phyloP scores from a whole-genome alignment of 1,140 invertebrate genomes.

The Drosophila punjabiensis region DNA sequence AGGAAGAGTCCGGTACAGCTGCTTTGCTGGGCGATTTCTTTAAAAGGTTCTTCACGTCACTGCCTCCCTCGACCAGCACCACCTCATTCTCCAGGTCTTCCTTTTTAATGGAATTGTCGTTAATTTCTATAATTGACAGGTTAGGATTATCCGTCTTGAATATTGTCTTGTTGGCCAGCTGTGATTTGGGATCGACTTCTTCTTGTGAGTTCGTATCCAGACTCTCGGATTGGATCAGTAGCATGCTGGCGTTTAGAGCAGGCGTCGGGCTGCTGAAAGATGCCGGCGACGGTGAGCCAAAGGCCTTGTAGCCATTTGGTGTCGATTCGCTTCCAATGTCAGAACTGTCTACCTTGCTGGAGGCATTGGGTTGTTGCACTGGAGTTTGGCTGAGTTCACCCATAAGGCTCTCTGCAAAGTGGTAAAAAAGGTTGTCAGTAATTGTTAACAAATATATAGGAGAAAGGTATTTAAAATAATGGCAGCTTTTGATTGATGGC shows the following conservation, averaged over 20 bases:
- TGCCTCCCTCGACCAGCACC: constrained; percentile 72
- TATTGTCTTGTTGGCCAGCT: constrained; percentile 85
- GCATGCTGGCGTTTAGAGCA: constrained; percentile 71
- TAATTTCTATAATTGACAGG: constrained; percentile 85
- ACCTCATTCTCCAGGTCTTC: constrained; percentile 76
- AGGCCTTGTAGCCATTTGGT: constrained; percentile 14
- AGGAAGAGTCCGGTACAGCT: neutral
- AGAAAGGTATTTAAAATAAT: neutral
- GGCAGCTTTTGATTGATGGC: neutral
- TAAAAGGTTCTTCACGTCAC: constrained; percentile 61
- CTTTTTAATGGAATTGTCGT: constrained; percentile 80
- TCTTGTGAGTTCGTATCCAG: constrained; percentile 82
- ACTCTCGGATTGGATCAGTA: constrained; percentile 77
- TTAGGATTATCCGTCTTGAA: constrained; percentile 83
- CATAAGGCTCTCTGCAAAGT: constrained; percentile 63
- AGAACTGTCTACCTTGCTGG: constrained; percentile 31
- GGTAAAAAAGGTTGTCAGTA: neutral
- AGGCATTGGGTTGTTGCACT: constrained; percentile 18
- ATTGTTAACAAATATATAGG: constrained; percentile 1
- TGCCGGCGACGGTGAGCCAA: constrained; percentile 14
- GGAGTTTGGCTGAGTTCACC: constrained; percentile 58
- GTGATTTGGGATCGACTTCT: constrained; percentile 84
- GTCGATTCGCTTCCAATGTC: constrained; percentile 32
- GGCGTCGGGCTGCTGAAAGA: constrained; percentile 16
- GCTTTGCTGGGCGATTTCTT: constrained; percentile 72